These are phyloP conservation scores for Rana temporaria DNA, from an alignment of 2,113 vertebrate species.

Conservation along the genomic window DNA sequence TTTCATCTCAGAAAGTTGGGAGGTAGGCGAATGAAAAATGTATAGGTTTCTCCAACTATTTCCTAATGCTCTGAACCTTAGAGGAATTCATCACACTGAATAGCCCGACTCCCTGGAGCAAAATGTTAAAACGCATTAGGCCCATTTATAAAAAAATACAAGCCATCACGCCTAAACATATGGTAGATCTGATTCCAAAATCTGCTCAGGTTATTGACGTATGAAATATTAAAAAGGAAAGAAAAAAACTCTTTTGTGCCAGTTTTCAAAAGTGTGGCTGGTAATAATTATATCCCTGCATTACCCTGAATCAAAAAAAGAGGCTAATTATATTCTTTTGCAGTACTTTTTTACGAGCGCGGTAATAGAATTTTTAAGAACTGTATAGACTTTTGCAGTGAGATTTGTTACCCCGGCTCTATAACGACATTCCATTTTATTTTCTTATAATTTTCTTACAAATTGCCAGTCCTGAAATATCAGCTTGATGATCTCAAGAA, in stretches of 20 bases:
- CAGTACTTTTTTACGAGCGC: background rate
- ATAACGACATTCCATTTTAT: conserved; percentile 6
- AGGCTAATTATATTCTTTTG: conserved; percentile 11
- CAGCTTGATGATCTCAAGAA: background rate
- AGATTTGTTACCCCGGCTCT: background rate
- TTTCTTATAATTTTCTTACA: conserved; percentile 14
- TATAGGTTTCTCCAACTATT: background rate
- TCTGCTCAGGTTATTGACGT: conserved; percentile 2
- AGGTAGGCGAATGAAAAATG: too few relatives aligned
- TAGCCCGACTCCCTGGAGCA: background rate
- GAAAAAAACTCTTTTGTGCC: background rate
- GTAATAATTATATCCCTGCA: background rate
- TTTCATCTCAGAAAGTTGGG: too few relatives aligned
- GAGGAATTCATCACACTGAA: conserved; percentile 28
- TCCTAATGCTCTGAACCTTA: background rate
- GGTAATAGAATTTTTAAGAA: conserved; percentile 45
- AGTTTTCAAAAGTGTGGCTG: conserved; percentile 1
- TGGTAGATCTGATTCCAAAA: background rate
- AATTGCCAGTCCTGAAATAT: conserved; percentile 15
- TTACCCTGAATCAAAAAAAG: background rate
- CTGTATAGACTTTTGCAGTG: conserved; percentile 2
- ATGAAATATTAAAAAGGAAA: conserved; percentile 41
- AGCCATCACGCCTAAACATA: background rate
- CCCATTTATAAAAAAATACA: conserved; percentile 35
- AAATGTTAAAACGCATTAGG: background rate